Evolutionary conservation across 1,140 invertebrate genomes (phyloP), one percentile per base, ranked within the genome.

Genomic region (Scaptodrosophila lebanonensis): DNA sequence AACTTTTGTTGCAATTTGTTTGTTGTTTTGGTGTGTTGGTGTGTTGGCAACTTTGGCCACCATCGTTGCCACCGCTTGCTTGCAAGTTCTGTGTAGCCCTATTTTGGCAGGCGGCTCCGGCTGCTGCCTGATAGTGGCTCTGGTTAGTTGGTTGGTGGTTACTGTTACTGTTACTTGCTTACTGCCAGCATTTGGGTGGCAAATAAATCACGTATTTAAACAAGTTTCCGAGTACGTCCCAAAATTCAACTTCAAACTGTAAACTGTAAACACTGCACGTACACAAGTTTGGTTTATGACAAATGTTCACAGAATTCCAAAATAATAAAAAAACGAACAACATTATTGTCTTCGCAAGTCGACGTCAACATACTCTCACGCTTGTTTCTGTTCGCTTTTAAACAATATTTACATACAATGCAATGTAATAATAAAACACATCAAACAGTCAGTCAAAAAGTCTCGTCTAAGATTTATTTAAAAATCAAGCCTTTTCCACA

Each of bases 121-220:
- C 49, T 57, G 32, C 51, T 38, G 30, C 27, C 25, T 54, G 30
- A 32, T 42, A 59, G 44, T 54, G 52, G 45, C 57, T 35, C 38
- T 51, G n/a, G n/a, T n/a, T n/a, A 29, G 44, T 49, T 61, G 66
- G 38, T 66, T 48, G 66, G 45, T 51, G 61, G 42, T 66, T 38
- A 45, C 53, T 66, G 29, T 15, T 30, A n/a, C 43, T 27, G 22
- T 9, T 18, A 29, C 7, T n/a, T n/a, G n/a, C n/a, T n/a, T n/a
- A 13, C 45, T 15, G 16, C 52, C 64, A 64, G 43, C 72, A 77
- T 47, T 64, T 79, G 73, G 75, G 51, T 67, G 49, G 56, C 64
- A 77, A 82, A 79, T 82, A 79, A 79, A 79, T 79, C 73, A 79
- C 73, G 69, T 79, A 82, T 79, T 82, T 79, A 79, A 79, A 69